Conservation (phyloP, 2,113 vertebrate genomes). For the Spea multiplicata region DNA sequence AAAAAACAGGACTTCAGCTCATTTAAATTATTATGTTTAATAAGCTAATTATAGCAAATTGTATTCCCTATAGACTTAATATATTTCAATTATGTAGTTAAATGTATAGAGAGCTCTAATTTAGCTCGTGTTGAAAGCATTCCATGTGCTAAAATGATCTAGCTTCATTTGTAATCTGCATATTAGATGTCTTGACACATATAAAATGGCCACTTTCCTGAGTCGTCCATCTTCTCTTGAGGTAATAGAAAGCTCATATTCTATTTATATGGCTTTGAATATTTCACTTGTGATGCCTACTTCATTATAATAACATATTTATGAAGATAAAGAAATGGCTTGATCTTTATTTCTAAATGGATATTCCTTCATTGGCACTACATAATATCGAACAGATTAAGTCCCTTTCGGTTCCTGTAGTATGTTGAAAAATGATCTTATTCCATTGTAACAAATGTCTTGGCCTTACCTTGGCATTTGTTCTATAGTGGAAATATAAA, state of each 20-base stretch:
- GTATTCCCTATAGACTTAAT: slow-evolving; percentile 26
- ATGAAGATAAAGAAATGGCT: slow-evolving; percentile 8
- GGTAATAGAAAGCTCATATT: slow-evolving; percentile 21
- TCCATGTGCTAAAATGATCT: slow-evolving; percentile 5
- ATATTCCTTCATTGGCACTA: background rate
- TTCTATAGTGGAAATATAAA: slow-evolving; percentile 11
- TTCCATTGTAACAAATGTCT: slow-evolving; percentile 12
- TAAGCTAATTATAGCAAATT: slow-evolving; percentile 23
- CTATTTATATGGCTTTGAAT: slow-evolving; percentile 26
- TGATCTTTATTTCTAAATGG: background rate
- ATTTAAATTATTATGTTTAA: no score
- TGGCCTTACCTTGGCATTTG: slow-evolving; percentile 33
- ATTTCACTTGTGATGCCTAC: background rate
- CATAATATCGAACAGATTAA: background rate
- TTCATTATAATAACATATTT: slow-evolving; percentile 26
- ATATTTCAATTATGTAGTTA: slow-evolving; percentile 23
- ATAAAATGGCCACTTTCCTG: slow-evolving; percentile 4
- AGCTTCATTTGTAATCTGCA: slow-evolving; percentile 5
- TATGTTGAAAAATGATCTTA: slow-evolving; percentile 10
- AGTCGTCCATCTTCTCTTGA: background rate
- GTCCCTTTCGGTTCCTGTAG: background rate
- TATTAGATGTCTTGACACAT: background rate
- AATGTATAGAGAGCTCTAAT: slow-evolving; percentile 28
- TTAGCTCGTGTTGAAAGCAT: slow-evolving; percentile 33
- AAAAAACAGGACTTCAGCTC: no score